Percentiles rank a stretch among this genome's conserved stretches.
These are phyloP conservation scores for Ceraclea dissimilis DNA, from an alignment of 2,888 invertebrate genomes.

Conservation along the genomic window DNA sequence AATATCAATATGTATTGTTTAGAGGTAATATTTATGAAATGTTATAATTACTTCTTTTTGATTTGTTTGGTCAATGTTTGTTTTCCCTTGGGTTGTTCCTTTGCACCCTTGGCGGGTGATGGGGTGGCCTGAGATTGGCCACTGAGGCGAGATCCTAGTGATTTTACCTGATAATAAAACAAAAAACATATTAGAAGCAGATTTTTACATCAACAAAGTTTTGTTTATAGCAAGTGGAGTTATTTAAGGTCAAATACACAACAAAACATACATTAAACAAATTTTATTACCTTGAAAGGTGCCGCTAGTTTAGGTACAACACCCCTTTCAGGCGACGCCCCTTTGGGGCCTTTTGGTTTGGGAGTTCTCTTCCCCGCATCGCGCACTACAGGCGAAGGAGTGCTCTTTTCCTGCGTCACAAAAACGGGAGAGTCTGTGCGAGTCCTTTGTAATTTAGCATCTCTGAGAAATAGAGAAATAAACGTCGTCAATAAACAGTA, in stretches of 20 bases:
- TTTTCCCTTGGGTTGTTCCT: not conserved
- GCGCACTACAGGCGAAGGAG: constrained; percentile 11
- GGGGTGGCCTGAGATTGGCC: constrained; percentile 22
- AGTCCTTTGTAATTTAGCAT: constrained; percentile 10
- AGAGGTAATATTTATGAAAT: not conserved
- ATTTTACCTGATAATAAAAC: constrained; percentile 34
- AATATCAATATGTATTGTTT: too few relatives aligned
- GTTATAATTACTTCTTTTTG: constrained; percentile 32
- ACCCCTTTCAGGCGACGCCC: constrained; percentile 44
- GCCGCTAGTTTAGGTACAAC: constrained; percentile 28
- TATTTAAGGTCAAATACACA: not conserved
- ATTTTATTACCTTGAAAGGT: constrained; percentile 33
- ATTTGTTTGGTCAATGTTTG: not conserved
- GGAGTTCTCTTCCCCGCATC: constrained; percentile 51
- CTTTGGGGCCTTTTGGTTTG: constrained; percentile 53
- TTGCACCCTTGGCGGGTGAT: not conserved
- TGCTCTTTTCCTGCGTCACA: constrained; percentile 27
- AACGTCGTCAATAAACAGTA: not conserved
- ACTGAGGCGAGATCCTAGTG: constrained; percentile 39
- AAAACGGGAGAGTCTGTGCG: constrained; percentile 16
- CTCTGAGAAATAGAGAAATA: constrained; percentile 20
- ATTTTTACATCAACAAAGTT: not conserved
- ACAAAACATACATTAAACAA: not conserved
- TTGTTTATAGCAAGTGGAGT: too few relatives aligned
- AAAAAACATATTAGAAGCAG: not conserved